Percentiles rank a stretch among this genome's conserved stretches.
phyloP scores from a whole-genome alignment of 1,140 invertebrate species.

The Aplysia californica region DNA sequence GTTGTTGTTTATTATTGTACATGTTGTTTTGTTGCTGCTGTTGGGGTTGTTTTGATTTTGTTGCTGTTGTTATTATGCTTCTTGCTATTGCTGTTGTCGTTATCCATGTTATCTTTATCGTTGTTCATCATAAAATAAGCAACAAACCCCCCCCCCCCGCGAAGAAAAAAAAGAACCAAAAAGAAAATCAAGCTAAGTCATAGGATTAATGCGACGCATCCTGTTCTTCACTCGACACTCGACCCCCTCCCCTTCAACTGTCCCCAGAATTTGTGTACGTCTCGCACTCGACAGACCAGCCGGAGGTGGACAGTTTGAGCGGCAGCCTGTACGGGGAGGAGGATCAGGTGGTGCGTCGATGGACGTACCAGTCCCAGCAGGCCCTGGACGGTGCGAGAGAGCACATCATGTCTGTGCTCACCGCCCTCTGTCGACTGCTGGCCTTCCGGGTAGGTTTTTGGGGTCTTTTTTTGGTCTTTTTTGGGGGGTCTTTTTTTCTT shows the following conservation, averaged over 20 bases:
- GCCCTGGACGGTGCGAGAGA: constrained; percentile 5
- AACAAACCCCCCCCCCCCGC: no score
- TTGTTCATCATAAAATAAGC: no score
- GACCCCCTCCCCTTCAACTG: neutral
- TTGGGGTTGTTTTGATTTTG: no score
- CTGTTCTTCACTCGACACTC: no score
- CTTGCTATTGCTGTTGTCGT: no score
- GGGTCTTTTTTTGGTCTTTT: neutral
- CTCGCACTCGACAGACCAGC: neutral
- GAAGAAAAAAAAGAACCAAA: no score
- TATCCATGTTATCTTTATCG: no score
- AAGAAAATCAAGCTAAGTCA: no score
- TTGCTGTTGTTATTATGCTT: no score
- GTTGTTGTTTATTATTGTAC: no score
- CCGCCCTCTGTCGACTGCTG: constrained; percentile 47
- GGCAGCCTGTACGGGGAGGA: neutral
- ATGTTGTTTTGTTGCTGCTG: no score
- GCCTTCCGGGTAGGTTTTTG: constrained; percentile 49
- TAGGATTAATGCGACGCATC: no score
- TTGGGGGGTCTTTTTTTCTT: neutral
- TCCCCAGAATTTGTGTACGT: neutral
- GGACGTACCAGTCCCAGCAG: constrained; percentile 2
- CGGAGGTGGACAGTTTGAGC: neutral
- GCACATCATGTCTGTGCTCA: constrained; percentile 44
- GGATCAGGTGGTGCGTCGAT: neutral